A percentile compares a stretch with the other conserved stretches of the same genome.
Conservation (phyloP, 2,797 vertebrate species). For the Phataginus tetradactyla region DNA sequence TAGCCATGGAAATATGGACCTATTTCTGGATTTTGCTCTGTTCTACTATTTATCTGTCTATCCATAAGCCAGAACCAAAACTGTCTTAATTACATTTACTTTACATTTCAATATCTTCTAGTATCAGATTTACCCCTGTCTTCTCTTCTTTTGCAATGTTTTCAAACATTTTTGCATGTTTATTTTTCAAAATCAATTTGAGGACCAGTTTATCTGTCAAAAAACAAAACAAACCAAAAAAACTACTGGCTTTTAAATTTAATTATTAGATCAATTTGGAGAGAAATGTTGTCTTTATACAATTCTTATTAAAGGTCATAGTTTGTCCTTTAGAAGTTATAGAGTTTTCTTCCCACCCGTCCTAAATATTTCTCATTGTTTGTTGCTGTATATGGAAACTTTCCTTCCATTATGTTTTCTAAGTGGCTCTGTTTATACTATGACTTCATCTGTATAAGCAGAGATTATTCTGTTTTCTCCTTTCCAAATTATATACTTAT, state of each 20-base stretch:
- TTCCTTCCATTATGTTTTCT: neutral
- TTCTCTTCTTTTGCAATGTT: neutral
- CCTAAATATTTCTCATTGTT: neutral
- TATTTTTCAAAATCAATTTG: neutral
- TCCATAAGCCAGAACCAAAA: neutral
- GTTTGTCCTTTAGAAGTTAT: constrained; percentile 2
- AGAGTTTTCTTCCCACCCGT: neutral
- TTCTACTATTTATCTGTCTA: neutral
- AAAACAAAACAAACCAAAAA: neutral
- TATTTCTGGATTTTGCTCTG: neutral
- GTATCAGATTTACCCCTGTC: neutral
- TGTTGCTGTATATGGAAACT: neutral
- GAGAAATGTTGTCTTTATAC: neutral
- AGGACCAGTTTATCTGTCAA: neutral
- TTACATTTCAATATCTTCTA: neutral
- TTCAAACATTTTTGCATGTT: constrained; percentile 37
- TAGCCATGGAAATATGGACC: neutral
- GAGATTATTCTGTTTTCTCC: neutral
- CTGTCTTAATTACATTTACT: neutral
- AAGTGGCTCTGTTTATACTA: neutral
- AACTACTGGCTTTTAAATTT: neutral
- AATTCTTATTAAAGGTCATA: neutral
- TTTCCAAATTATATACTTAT: neutral
- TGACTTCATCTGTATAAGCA: neutral
- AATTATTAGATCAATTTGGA: constrained; percentile 26